Evolutionary conservation across 2,888 invertebrate species (phyloP), one percentile per base, ranked within the genome.

Genomic region (Elgonia sp.): DNA sequence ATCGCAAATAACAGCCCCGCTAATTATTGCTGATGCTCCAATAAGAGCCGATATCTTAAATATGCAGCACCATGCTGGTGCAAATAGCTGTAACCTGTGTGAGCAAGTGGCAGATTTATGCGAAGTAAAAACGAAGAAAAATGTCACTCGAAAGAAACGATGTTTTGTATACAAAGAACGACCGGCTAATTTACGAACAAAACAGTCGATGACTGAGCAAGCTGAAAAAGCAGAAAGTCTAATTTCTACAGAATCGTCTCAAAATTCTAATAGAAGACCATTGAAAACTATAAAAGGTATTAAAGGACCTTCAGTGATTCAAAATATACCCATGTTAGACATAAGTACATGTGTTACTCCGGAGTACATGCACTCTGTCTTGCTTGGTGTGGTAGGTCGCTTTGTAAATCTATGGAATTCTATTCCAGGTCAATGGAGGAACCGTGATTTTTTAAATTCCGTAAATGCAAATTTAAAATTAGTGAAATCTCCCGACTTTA

Each of bases 401-500:
- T 67, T 83, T 8, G 10, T n/a, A 3, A 18, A 76, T 16, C 29
- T 76, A 0, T 76, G 76, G 76, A n/a, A 18, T 12, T 5, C 8
- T 7, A 9, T 21, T 69, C 16, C 39, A 39, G 39, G 53, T 12
- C 7, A 29, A 3, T 73, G 73, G 73, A 57, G 60, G 20, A 42
- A 42, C 14, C 20, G 7, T 16, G 9, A 65, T 20, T 79, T 79
- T 67, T 1, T 10, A n/a, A 7, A 12, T 40, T 21, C n/a, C 40
- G 79, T 82, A 42, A 82, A 82, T 86, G 9, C 7, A 14, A 18
- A 1, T 50, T 73, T 90, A 12, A 40, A 55, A 55, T 29, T 16
- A 9, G 87, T 90, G 50, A 80, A 57, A 75, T 89, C 89, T 65
- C 91, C 88, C 60, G 16, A 86, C 12, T 90, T 79, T 62, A 88